Base-by-base conservation (phyloP, 2,113 vertebrate species). In the Onychorhynchus coronatus region DNA sequence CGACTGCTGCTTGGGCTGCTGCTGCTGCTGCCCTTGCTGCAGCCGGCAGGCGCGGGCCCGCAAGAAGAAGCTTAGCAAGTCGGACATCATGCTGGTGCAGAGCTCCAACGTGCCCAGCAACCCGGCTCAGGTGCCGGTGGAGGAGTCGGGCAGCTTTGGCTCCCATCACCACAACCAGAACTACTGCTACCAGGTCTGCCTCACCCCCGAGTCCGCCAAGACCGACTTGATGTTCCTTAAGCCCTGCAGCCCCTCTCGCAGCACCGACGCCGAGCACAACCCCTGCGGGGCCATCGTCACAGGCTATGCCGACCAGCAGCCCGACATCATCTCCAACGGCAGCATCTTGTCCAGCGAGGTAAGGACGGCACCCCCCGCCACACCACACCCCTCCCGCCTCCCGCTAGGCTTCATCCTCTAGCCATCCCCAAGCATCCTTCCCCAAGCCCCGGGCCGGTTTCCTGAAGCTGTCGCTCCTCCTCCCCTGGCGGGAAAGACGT, bases 151-250 rank as follows among this genome's bases (percentile, higher is more conserved):
- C 46, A 98, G 98, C 96, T 99, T 99, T 37, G 98, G 99, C 72
- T 99, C 99, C 66, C 99, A 99, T 85, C 99, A 99, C 93, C 99
- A 99, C 96, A 99, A 98, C 96, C 99, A 99, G 98, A 99, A 99
- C 97, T 99, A 99, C 97, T 99, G 99, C 97, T 99, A 99, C 97
- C 99, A 99, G 98, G 99, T 99, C 96, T 99, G 99, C 98, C 98
- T 99, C 96, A 99, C 99, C 27, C 99, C 99, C 8, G 99, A 99
- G 98, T 99, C 99, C 37, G 99, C 99, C 97, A 99, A 99, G 98
- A 99, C 99, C 61, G 99, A 99, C 96, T 98, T 99, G 97, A 99
- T 99, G 99, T 99, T 99, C 98, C 98, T 99, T 56, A 99, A 99
- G 97, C 99, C 99, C 71, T 98, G 99, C 95, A 99, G 99, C 96